phyloP scores from a whole-genome alignment of 2,888 invertebrate genomes.

The Hyles lineata region DNA sequence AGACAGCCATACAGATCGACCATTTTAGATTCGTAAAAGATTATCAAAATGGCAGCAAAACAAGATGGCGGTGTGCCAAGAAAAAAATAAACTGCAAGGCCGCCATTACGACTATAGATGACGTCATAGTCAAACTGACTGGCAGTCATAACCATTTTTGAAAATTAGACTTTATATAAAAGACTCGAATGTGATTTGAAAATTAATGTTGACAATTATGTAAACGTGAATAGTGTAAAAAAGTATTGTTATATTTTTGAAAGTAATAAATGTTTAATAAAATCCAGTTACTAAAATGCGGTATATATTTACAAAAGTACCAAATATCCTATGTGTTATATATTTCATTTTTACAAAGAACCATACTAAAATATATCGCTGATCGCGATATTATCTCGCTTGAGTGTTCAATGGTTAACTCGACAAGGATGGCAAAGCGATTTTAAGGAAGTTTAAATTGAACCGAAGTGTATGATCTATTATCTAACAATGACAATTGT shows the following conservation, averaged over 20 bases:
- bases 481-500: too few relatives aligned
- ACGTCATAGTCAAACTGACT: constrained; percentile 35
- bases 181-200: background rate
- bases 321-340: too few relatives aligned
- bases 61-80: constrained; percentile 46
- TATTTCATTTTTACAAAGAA: too few relatives aligned
- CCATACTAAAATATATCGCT: too few relatives aligned
- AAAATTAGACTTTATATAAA: background rate
- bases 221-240: background rate
- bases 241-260: background rate
- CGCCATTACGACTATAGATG: constrained; percentile 37
- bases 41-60: constrained; percentile 36
- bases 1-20: constrained; percentile 34
- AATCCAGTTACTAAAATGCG: background rate
- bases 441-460: too few relatives aligned
- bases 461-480: too few relatives aligned
- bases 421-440: too few relatives aligned
- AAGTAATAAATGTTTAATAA: background rate
- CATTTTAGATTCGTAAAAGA: constrained; percentile 34
- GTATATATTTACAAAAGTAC: too few relatives aligned
- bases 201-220: background rate
- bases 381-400: too few relatives aligned
- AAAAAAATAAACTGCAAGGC: constrained; percentile 45
- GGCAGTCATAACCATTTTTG: constrained; percentile 38
- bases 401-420: too few relatives aligned